Evolutionary conservation across 2,888 invertebrate species (phyloP).

Genomic region (Drosophila limbata): DNA sequence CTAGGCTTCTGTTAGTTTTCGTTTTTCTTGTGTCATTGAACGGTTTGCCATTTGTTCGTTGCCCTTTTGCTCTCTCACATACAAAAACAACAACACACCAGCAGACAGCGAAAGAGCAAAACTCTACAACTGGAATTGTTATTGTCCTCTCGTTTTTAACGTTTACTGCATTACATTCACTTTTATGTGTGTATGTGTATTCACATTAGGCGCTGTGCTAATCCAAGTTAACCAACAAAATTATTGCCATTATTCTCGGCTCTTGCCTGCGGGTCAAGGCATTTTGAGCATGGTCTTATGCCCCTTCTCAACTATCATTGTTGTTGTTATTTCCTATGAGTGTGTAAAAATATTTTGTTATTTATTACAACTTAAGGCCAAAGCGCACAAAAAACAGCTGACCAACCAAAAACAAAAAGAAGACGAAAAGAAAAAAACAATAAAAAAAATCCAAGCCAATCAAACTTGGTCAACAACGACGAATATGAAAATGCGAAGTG

Average conservation of each 20-base stretch:
- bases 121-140: constrained; percentile 51
- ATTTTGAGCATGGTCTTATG: constrained; percentile 27
- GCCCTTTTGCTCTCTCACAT: constrained; percentile 21
- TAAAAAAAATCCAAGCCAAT: constrained; percentile 41
- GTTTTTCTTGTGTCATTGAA: constrained; percentile 24
- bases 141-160: constrained; percentile 44
- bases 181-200: constrained; percentile 44
- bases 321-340: constrained; percentile 38
- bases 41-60: constrained; percentile 31
- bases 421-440: constrained; percentile 37
- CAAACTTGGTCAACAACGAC: constrained; percentile 52
- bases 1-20: constrained; percentile 32
- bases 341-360: constrained; percentile 56
- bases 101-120: constrained; percentile 7
- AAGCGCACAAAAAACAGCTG: constrained; percentile 63
- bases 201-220: constrained; percentile 41
- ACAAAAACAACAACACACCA: background rate
- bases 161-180: constrained; percentile 54
- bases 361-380: constrained; percentile 70
- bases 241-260: constrained; percentile 46
- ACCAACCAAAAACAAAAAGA: constrained; percentile 44
- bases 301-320: constrained; percentile 23
- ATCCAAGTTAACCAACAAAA: constrained; percentile 52
- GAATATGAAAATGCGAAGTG: constrained; percentile 27
- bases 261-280: constrained; percentile 57